Conservation (phyloP, 2,888 invertebrate species). For the Zygaena filipendulae region DNA sequence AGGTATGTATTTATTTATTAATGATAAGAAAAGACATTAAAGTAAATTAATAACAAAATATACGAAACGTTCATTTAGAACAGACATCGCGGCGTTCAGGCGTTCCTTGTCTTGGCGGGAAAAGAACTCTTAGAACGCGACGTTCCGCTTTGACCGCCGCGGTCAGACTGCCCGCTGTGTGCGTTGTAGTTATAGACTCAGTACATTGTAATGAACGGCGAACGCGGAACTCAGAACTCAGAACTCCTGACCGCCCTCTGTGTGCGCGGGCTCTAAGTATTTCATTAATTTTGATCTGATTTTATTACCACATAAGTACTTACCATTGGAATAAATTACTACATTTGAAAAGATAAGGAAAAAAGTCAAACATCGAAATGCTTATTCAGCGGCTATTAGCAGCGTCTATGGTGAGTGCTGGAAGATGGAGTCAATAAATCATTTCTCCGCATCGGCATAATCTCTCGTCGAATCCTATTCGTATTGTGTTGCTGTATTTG, state of each 20-base stretch:
- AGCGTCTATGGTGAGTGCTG: slow-evolving; percentile 27
- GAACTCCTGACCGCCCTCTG: slow-evolving; percentile 2
- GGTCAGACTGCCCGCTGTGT: slow-evolving; percentile 2
- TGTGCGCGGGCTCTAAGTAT: slow-evolving; percentile 2
- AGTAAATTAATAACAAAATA: slow-evolving; percentile 5
- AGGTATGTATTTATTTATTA: slow-evolving; percentile 9
- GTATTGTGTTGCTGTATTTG: too few species aligned
- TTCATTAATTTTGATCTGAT: too few species aligned
- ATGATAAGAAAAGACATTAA: background rate
- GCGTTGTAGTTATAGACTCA: slow-evolving; percentile 2
- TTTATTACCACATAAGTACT: too few species aligned
- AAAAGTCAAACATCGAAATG: slow-evolving; percentile 30
- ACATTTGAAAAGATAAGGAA: too few species aligned
- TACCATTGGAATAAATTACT: too few species aligned
- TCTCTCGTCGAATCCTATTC: slow-evolving; percentile 52
- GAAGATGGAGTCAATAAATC: slow-evolving; percentile 60
- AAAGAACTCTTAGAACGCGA: slow-evolving; percentile 2
- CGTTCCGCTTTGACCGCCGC: slow-evolving; percentile 1
- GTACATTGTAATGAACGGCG: slow-evolving; percentile 3
- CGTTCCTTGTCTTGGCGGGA: background rate
- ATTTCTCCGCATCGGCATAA: slow-evolving; percentile 46
- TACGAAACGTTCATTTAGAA: slow-evolving; percentile 3
- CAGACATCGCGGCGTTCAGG: slow-evolving; percentile 7
- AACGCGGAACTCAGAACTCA: slow-evolving; percentile 3
- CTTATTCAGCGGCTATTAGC: slow-evolving; percentile 34